Evolutionary conservation across 2,113 vertebrate genomes (phyloP).

Genomic region (Emydocephalus ijimae): DNA sequence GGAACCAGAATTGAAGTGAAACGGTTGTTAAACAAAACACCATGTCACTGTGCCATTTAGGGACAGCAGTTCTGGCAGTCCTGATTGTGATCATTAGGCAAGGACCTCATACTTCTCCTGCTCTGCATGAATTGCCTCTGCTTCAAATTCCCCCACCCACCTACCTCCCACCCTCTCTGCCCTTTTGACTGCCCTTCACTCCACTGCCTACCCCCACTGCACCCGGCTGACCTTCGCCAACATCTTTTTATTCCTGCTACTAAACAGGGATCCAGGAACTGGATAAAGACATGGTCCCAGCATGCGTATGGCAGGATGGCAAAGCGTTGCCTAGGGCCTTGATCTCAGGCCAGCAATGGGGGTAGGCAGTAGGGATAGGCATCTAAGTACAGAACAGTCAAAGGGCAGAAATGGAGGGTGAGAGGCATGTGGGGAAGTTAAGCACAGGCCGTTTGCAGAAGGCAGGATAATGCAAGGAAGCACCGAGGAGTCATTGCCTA

Average conservation of each 20-base stretch:
- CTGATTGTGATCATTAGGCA: no score
- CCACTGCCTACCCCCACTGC: neutral
- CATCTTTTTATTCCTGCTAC: neutral
- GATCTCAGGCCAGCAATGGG: neutral
- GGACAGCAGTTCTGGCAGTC: no score
- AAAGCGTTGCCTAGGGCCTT: neutral
- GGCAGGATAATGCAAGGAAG: neutral
- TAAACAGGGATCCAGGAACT: neutral
- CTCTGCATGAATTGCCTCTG: no score
- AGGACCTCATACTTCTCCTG: no score
- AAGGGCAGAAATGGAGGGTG: neutral
- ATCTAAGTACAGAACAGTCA: neutral
- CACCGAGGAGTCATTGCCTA: neutral
- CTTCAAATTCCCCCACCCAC: no score
- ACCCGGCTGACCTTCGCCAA: neutral
- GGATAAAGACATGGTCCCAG: neutral
- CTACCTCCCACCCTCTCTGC: no score
- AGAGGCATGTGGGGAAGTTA: neutral
- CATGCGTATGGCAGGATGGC: neutral
- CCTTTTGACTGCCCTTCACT: no score
- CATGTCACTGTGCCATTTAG: no score
- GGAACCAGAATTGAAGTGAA: neutral
- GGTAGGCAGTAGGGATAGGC: neutral
- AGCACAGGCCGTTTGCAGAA: neutral
- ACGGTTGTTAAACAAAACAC: no score